Percentiles rank a stretch among this genome's conserved stretches.
Conservation (phyloP, 1,140 invertebrate genomes). For the Eubasilissa regina region DNA sequence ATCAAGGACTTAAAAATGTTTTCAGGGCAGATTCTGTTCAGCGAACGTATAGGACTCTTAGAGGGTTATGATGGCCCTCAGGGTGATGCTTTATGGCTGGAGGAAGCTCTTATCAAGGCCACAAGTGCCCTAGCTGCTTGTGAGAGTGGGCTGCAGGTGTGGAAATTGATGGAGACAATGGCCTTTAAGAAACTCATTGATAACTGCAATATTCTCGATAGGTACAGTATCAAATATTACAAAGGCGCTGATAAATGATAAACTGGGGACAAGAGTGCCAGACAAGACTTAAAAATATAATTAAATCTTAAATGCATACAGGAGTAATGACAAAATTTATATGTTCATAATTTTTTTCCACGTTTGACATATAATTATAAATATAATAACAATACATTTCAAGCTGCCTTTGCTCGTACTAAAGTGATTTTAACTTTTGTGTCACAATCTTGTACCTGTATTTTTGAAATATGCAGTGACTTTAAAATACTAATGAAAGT, state of each 20-base stretch:
- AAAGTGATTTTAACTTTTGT: too few relatives aligned
- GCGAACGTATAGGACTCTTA: conserved; percentile 75
- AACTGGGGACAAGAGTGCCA: too few relatives aligned
- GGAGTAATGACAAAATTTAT: too few relatives aligned
- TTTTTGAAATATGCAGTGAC: too few relatives aligned
- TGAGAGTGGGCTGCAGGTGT: conserved; percentile 77
- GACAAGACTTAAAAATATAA: too few relatives aligned
- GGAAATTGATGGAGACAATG: conserved; percentile 79
- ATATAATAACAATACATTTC: too few relatives aligned
- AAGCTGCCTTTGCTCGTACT: too few relatives aligned
- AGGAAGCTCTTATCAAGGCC: conserved; percentile 74
- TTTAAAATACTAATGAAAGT: too few relatives aligned
- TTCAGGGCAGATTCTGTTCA: conserved; percentile 72
- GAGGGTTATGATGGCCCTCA: conserved; percentile 68
- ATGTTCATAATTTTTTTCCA: too few relatives aligned
- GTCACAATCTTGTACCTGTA: too few relatives aligned
- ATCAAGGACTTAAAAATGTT: background rate
- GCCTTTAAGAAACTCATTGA: conserved; percentile 74
- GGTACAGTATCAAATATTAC: conserved; percentile 64
- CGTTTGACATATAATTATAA: too few relatives aligned
- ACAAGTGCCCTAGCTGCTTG: conserved; percentile 76
- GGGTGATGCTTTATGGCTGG: conserved; percentile 74
- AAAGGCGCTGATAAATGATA: background rate
- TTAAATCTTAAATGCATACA: too few relatives aligned
- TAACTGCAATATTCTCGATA: conserved; percentile 74